Evolutionary conservation across 2,888 invertebrate genomes (phyloP), one percentile per base, ranked within the genome.

Genomic region (Microchrysa polita): DNA sequence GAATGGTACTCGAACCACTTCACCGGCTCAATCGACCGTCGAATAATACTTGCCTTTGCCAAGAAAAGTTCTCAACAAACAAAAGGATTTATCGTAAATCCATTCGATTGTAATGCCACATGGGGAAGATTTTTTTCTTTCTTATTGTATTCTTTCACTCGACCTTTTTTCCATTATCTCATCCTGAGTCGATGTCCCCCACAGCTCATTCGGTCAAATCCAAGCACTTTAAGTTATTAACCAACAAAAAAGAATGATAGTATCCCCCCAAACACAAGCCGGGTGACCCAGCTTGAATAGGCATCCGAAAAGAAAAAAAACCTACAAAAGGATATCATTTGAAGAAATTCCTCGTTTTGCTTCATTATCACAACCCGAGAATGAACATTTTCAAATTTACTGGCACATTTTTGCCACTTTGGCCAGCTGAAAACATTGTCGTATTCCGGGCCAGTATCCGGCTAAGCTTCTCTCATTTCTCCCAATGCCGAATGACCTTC

Each of bases 31-130:
- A 69, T 69, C 69, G 42, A 57, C 55, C 69, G 42, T 69, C 40
- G 57, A 57, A 40, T 14, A 27, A 12, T 57, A n/a, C n/a, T 40
- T 12, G 18, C 57, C 20, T 40, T 57, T 42, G 16, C 18, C 40
- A 53, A 16, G 20, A 42, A 34, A 14, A 40, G 42, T 12, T 20
- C 14, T 5, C 53, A 23, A 12, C 69, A 42, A 69, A 55, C 69
- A 69, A 57, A n/a, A 57, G 40, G 69, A 57, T 69, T 69, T 40
- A 69, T 48, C 65, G 55, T 57, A 69, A 69, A 57, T 34, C 57
- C 14, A 57, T 1, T 40, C n/a, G 65, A 23, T 65, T 55, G 27
- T 67, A 27, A 14, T 55, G 69, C 69, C 69, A 69, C 69, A 57
- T 27, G 69, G 69, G 20, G 55, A 22, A 69, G 18, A 40, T 20